Percentiles rank a stretch among this genome's conserved stretches.
phyloP scores from a whole-genome alignment of 1,140 invertebrate genomes.

The Coptotermes formosanus region DNA sequence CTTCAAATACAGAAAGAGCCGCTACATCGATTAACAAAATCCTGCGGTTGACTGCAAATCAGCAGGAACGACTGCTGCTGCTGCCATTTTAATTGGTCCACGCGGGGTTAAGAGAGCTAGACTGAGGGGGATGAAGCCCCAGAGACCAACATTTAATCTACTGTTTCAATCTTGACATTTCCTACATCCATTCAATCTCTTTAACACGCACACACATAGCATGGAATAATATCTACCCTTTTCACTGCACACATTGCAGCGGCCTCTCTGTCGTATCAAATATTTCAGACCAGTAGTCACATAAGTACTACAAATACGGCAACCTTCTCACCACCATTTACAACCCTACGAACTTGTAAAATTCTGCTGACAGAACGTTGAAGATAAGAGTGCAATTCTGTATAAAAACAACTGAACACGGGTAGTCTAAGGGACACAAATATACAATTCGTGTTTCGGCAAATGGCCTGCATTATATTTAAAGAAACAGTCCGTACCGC shows the following conservation, averaged over 20 bases:
- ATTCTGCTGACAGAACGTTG: not conserved
- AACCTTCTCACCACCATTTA: too few relatives aligned
- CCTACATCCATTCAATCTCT: too few relatives aligned
- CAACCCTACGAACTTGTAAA: not conserved
- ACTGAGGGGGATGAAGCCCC: not conserved
- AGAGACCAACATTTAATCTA: not conserved
- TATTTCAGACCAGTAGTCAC: not conserved
- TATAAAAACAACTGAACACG: too few relatives aligned
- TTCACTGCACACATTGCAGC: not conserved
- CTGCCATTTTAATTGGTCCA: conserved; percentile 2
- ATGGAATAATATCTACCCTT: not conserved
- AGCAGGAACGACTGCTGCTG: not conserved
- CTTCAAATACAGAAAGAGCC: not conserved
- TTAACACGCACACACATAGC: not conserved
- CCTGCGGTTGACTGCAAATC: not conserved
- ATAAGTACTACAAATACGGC: too few relatives aligned
- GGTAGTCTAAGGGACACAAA: too few relatives aligned
- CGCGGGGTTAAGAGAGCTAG: not conserved
- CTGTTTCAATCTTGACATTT: conserved; percentile 9
- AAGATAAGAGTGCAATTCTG: too few relatives aligned
- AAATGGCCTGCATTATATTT: too few relatives aligned
- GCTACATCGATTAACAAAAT: not conserved
- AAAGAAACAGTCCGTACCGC: too few relatives aligned
- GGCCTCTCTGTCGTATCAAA: not conserved
- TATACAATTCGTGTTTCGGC: too few relatives aligned